Base-by-base conservation (phyloP, 1,140 invertebrate genomes). In the Trichonephila inaurata region DNA sequence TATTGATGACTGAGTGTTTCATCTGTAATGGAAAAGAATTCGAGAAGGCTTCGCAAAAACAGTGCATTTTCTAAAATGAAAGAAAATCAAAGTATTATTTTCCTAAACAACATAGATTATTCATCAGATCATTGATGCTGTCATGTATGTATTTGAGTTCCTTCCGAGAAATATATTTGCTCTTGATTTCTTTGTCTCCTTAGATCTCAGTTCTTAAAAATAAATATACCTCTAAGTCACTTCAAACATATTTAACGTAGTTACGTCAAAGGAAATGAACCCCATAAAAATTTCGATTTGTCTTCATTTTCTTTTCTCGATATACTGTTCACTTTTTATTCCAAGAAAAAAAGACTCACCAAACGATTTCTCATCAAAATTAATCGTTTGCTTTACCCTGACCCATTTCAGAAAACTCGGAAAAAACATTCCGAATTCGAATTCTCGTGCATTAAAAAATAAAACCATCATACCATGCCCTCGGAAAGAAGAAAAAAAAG, bases 401-500 rank as follows among this genome's bases (percentile, higher is more conserved):
- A 85, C 58, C 44, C 82, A 85, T 85, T 85, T 85, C 40, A 85
- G 82, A 58, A 85, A 66, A 66, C 64, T 66, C 64, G 64, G 64
- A 12, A 21, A 66, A 44, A 81, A 85, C 82, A 62, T 72, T 91
- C 81, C 89, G 51, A 91, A 91, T 81, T 40, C 51, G 51, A 21
- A 51, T 91, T 91, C 40, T 58, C 69, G 89, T 44, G 24, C n/a
- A 91, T 91, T 61, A 91, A 77, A 91, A 81, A 91, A 91, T 91
- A 69, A 91, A 82, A 69, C 44, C 87, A 44, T 58, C 62, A 51
- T 3, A 89, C 5, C 18, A 77, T 91, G 72, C 66, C 58, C 69
- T 28, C 89, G 14, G 82, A 87, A 62, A 12, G 8, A 86, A 62
- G 40, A 19, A 87, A n/a, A 61, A 19, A 44, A 33, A 89, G n/a